Percentiles rank a stretch among this genome's conserved stretches.
These are phyloP conservation scores for Crenuchus spilurus DNA, from an alignment of 2,797 vertebrate genomes.

Conservation along the genomic window DNA sequence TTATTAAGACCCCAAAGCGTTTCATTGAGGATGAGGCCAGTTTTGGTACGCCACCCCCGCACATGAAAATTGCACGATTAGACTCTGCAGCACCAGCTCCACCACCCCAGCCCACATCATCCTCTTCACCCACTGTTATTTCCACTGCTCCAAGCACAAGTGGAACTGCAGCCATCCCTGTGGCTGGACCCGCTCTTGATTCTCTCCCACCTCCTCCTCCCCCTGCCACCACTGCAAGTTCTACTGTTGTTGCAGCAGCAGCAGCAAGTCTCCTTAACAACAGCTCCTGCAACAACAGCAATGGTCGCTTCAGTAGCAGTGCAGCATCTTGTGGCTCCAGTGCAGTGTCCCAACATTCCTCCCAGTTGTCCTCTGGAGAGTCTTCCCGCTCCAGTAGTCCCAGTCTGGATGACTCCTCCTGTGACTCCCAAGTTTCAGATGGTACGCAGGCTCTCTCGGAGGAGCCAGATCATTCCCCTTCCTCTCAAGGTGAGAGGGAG, in stretches of 20 bases:
- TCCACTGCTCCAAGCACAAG: constrained; percentile 65
- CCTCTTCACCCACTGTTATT: constrained; percentile 58
- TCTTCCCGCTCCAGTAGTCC: constrained; percentile 96
- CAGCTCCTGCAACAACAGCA: constrained; percentile 67
- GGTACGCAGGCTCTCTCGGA: constrained; percentile 89
- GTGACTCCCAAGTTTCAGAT: constrained; percentile 95
- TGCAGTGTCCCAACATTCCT: constrained; percentile 93
- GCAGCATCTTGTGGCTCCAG: constrained; percentile 94
- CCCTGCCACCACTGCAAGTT: constrained; percentile 57
- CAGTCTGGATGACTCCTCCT: constrained; percentile 93
- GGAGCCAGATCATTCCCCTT: constrained; percentile 83
- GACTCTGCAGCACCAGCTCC: constrained; percentile 79
- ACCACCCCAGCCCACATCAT: constrained; percentile 57
- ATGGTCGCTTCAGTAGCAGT: constrained; percentile 83
- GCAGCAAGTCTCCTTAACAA: constrained; percentile 69
- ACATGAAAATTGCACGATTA: constrained; percentile 90
- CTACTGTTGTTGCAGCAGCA: constrained; percentile 40
- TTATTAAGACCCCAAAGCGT: constrained; percentile 97
- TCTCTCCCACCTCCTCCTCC: constrained; percentile 71
- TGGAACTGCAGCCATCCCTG: constrained; percentile 54
- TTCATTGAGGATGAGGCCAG: constrained; percentile 95
- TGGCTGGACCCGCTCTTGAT: constrained; percentile 58
- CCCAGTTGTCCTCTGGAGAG: constrained; percentile 94
- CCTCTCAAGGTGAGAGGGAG: constrained; percentile 78
- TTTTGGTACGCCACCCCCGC: constrained; percentile 84